Conservation (phyloP, 2,888 invertebrate genomes). For the Octonoba sinensis region DNA sequence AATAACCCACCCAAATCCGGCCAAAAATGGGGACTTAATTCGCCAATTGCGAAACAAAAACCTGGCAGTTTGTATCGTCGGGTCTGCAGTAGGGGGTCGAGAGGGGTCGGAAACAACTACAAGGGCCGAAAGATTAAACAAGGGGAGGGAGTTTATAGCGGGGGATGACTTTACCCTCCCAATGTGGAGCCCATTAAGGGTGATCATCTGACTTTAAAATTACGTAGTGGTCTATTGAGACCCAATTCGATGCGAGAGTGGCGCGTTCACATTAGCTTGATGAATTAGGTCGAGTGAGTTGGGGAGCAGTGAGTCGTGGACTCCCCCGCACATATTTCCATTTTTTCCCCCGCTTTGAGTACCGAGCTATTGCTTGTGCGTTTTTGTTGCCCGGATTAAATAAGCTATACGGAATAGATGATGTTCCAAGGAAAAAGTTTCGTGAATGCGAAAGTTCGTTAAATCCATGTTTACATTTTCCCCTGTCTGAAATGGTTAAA, state of each 20-base stretch:
- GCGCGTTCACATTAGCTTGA: constrained; percentile 48
- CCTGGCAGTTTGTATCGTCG: not conserved
- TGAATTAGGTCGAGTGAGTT: constrained; percentile 54
- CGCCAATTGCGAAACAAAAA: not conserved
- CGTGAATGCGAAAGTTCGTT: no score
- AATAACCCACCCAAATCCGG: not conserved
- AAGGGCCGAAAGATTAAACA: constrained; percentile 8
- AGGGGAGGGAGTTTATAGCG: not conserved
- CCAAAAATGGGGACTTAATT: not conserved
- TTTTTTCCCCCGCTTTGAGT: constrained; percentile 1
- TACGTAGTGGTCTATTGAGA: constrained; percentile 57
- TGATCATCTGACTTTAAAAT: constrained; percentile 64
- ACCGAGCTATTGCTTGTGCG: no score
- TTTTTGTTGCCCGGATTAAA: no score
- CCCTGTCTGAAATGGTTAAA: no score
- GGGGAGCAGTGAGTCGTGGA: constrained; percentile 18
- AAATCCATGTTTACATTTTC: no score
- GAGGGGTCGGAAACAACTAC: not conserved
- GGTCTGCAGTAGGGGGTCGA: not conserved
- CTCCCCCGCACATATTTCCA: not conserved
- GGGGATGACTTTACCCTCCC: constrained; percentile 13
- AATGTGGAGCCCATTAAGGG: constrained; percentile 51
- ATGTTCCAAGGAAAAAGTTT: no score
- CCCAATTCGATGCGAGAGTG: constrained; percentile 46
- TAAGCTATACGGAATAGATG: no score